phyloP scores from a whole-genome alignment of 30 jellyfish, hydroid and myxozoan species.

The Turritopsis dohrnii region DNA sequence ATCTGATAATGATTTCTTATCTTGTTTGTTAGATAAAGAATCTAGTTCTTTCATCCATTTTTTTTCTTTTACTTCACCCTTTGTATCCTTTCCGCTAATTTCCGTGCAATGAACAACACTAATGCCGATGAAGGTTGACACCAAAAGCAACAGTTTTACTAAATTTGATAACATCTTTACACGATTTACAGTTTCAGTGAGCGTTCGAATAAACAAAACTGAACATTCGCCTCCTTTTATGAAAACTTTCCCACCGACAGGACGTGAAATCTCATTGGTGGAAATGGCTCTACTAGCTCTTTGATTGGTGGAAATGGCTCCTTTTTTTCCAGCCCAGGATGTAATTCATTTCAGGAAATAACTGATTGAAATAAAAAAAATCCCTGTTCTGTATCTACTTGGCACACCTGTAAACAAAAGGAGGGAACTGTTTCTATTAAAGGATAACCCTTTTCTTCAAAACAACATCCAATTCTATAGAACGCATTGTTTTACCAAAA shows the following conservation, averaged over 20 bases:
- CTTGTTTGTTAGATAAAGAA: not conserved
- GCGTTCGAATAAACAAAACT: not conserved
- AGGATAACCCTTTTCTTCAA: not conserved
- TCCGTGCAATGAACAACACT: not conserved
- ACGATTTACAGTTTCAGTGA: not conserved
- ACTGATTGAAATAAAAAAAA: not conserved
- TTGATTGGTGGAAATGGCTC: not conserved
- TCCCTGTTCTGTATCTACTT: not conserved
- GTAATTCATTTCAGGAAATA: not conserved
- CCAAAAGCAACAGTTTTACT: not conserved
- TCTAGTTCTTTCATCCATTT: not conserved
- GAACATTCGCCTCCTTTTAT: not conserved
- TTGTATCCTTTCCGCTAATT: not conserved
- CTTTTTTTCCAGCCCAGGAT: not conserved
- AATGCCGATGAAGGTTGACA: not conserved
- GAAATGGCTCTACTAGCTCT: no score
- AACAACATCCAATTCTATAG: not conserved
- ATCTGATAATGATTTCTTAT: not conserved
- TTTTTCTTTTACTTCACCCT: not conserved
- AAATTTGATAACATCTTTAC: not conserved
- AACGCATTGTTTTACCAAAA: not conserved
- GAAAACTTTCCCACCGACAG: not conserved
- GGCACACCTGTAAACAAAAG: not conserved
- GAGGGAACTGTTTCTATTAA: no score
- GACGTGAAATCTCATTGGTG: not conserved